Evolutionary conservation across 2,888 invertebrate species (phyloP).

Genomic region (Catocala nupta): DNA sequence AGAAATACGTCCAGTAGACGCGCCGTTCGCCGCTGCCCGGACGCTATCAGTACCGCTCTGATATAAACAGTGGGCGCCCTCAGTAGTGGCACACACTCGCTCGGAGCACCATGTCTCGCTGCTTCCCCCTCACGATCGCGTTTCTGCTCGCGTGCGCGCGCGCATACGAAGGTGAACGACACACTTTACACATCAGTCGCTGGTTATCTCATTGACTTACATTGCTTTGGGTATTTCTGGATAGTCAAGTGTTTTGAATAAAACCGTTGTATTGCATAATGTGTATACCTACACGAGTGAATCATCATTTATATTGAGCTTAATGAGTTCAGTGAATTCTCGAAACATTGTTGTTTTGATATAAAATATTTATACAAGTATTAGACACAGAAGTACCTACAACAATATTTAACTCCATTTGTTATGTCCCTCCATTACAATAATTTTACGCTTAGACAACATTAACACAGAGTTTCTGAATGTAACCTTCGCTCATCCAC

Average conservation of each 20-base stretch:
- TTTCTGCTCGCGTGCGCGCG: slow-evolving; percentile 60
- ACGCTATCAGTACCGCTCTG: slow-evolving; percentile 18
- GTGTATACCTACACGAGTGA: no score
- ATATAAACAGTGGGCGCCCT: slow-evolving; percentile 10
- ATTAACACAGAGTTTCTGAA: slow-evolving; percentile 70
- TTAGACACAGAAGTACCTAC: slow-evolving; percentile 48
- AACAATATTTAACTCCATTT: slow-evolving; percentile 58
- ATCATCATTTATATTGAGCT: no score
- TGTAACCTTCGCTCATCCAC: slow-evolving; percentile 45
- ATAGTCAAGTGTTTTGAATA: slow-evolving; percentile 7
- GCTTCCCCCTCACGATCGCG: slow-evolving; percentile 7
- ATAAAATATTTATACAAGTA: background rate
- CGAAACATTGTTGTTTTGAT: no score
- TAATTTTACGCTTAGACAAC: slow-evolving; percentile 57
- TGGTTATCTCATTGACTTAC: slow-evolving; percentile 51
- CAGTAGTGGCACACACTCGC: slow-evolving; percentile 11
- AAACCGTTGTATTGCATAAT: no score
- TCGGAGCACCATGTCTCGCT: slow-evolving; percentile 20
- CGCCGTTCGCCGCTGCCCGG: slow-evolving; percentile 15
- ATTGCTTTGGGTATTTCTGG: slow-evolving; percentile 58
- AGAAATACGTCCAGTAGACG: slow-evolving; percentile 20
- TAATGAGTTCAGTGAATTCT: no score
- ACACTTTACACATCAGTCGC: slow-evolving; percentile 51
- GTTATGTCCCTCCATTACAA: slow-evolving; percentile 58
- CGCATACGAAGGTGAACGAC: slow-evolving; percentile 68